Base-by-base conservation (phyloP, 2,113 vertebrate species). In the Bubo scandiacus region DNA sequence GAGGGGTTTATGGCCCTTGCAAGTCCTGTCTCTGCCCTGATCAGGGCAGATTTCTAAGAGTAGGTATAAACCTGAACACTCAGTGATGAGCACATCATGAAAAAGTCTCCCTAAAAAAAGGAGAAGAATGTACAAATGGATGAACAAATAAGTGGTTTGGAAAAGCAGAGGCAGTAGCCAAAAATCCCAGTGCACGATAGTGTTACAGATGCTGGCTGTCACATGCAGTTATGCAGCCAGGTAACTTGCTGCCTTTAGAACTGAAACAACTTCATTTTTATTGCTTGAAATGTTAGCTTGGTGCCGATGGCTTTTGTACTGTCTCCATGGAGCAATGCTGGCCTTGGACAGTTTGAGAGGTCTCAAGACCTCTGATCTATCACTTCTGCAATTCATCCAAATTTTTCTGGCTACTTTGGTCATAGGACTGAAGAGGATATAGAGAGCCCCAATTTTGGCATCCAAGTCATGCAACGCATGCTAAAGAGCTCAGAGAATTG, bases 241-340 rank as follows among this genome's bases (percentile, higher is more conserved):
- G 92, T 97, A 82, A 94, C 93, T 96, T 96, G 72, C 86, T 96
- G 78, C 91, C 87, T 96, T 95, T 73, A 95, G 95, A 61, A 70
- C 55, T 65, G 87, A 88, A 88, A 96, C 81, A 90, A 86, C 94
- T 91, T 94, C 75, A 85, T 88, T 96, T 95, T 94, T 96, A 47
- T 93, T 90, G 61, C 92, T 77, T 83, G 62, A 93, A 95, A 77
- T 52, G 83, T 94, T 94, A 51, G 23, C 91, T 95, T 23, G 62
- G 90, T 87, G 92, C 93, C 32, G 29, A 6, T 65, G 92, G 62
- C 78, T 95, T 87, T 51, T 36, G 59, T 92, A 45, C 9, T 45
- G 38, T 47, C 92, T 95, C 52, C 18, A 15, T 26, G 51, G 66
- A 19, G 17, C 11, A 8, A 68, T 8, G 32, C 45, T n/a, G 20